A percentile compares a stretch with the other conserved stretches of the same genome.
Conservation (phyloP, 2,113 vertebrate species). For the Sprattus sprattus region DNA sequence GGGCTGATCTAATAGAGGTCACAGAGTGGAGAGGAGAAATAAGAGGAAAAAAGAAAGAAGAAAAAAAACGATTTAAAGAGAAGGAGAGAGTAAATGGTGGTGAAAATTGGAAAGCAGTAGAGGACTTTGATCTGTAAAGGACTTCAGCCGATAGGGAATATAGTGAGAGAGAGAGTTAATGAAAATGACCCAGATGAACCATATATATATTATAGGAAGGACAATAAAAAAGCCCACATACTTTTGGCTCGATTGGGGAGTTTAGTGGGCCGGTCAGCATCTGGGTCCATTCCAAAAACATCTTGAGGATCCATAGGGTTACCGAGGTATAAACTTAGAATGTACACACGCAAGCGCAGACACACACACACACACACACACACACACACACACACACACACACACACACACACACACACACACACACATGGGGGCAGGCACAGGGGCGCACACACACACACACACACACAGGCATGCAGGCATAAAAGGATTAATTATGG, state of each 20-base stretch:
- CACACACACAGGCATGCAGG: conserved; percentile 22
- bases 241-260: conserved; percentile 91
- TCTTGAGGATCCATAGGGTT: conserved; percentile 99
- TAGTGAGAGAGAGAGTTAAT: background rate
- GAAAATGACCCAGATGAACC: background rate
- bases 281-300: conserved; percentile 83
- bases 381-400: background rate
- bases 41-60: conserved; percentile 15
- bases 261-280: conserved; percentile 77
- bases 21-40: conserved; percentile 36
- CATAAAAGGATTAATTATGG: background rate
- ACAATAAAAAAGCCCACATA: conserved; percentile 57
- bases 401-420: background rate
- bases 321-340: conserved; percentile 87
- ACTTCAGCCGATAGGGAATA: background rate
- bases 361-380: background rate
- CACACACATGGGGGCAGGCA: conserved; percentile 2
- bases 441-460: background rate
- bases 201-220: background rate
- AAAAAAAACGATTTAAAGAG: background rate
- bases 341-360: background rate
- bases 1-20: conserved; percentile 81
- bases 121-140: background rate
- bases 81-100: background rate
- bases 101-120: conserved; percentile 10